Conservation (phyloP, 2,113 vertebrate genomes). For the Burhinus oedicnemus region DNA sequence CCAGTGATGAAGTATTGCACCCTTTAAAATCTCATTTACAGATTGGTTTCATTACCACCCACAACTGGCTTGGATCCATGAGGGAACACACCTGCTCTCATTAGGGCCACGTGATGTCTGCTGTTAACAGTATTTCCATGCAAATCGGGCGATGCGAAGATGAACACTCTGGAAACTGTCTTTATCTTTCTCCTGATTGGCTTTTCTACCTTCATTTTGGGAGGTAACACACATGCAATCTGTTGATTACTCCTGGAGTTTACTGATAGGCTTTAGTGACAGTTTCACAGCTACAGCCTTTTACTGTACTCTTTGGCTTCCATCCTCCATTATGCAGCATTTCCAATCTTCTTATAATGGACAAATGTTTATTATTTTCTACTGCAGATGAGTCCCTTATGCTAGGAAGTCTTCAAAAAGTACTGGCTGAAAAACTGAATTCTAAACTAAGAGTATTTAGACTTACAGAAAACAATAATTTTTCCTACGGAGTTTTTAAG, state of each 20-base stretch:
- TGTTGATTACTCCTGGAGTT: conserved; percentile 58
- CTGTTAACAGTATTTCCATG: conserved; percentile 74
- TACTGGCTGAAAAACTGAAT: not conserved
- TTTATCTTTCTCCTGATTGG: conserved; percentile 55
- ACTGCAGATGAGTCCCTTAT: not conserved
- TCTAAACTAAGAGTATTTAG: not conserved
- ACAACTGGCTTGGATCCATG: conserved; percentile 55
- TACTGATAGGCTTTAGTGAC: conserved; percentile 28
- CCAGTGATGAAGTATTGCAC: conserved; percentile 79
- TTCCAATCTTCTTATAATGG: not conserved
- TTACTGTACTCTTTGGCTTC: not conserved
- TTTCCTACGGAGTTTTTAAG: not conserved
- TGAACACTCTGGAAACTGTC: conserved; percentile 59
- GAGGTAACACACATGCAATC: conserved; percentile 40
- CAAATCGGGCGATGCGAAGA: conserved; percentile 64
- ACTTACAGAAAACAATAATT: not conserved
- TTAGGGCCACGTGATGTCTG: conserved; percentile 64
- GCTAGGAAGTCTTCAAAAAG: not conserved
- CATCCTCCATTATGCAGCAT: not conserved
- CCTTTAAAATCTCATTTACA: conserved; percentile 89
- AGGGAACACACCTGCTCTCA: conserved; percentile 70
- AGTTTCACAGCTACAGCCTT: conserved; percentile 17
- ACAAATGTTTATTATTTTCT: not conserved
- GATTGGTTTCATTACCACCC: conserved; percentile 85
- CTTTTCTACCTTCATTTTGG: conserved; percentile 56